phyloP scores from a whole-genome alignment of 1,140 invertebrate genomes.

The Oscheius sp. region DNA sequence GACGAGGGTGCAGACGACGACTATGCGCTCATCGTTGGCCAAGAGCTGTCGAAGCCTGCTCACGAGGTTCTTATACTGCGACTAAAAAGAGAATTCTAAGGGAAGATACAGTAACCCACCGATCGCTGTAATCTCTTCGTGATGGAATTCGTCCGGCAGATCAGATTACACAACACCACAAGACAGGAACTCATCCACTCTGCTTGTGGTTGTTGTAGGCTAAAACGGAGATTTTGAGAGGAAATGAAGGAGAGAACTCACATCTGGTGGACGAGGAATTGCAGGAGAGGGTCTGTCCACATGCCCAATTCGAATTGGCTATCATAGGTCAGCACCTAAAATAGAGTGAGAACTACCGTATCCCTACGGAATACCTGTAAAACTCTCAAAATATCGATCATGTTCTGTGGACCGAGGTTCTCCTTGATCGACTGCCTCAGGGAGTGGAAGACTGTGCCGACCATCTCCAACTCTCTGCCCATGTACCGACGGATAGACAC shows the following conservation, averaged over 20 bases:
- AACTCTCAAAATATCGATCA: slow-evolving; percentile 40
- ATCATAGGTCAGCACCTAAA: slow-evolving; percentile 40
- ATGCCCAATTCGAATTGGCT: slow-evolving; percentile 28
- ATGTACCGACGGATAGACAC: slow-evolving; percentile 21
- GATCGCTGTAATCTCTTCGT: slow-evolving; percentile 43
- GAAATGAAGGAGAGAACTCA: slow-evolving; percentile 8
- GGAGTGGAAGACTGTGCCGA: slow-evolving; percentile 27
- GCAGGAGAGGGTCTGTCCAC: slow-evolving; percentile 38
- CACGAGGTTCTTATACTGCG: slow-evolving; percentile 42
- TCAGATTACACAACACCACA: slow-evolving; percentile 39
- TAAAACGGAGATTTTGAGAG: background rate
- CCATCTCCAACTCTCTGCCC: slow-evolving; percentile 24
- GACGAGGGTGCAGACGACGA: slow-evolving; percentile 45
- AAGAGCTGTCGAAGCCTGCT: slow-evolving; percentile 41
- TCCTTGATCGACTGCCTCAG: slow-evolving; percentile 34
- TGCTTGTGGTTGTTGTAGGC: slow-evolving; percentile 21
- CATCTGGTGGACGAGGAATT: slow-evolving; percentile 36
- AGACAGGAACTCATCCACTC: slow-evolving; percentile 39
- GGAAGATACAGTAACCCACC: slow-evolving; percentile 20
- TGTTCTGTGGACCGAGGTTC: slow-evolving; percentile 38
- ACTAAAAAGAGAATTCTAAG: slow-evolving; percentile 19
- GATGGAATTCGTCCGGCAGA: slow-evolving; percentile 37
- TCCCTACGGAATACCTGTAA: slow-evolving; percentile 29
- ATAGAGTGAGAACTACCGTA: background rate
- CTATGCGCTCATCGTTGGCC: slow-evolving; percentile 46